Evolutionary conservation across 2,888 invertebrate genomes (phyloP), one percentile per base, ranked within the genome.

Genomic region (Drosophila buzzatii): DNA sequence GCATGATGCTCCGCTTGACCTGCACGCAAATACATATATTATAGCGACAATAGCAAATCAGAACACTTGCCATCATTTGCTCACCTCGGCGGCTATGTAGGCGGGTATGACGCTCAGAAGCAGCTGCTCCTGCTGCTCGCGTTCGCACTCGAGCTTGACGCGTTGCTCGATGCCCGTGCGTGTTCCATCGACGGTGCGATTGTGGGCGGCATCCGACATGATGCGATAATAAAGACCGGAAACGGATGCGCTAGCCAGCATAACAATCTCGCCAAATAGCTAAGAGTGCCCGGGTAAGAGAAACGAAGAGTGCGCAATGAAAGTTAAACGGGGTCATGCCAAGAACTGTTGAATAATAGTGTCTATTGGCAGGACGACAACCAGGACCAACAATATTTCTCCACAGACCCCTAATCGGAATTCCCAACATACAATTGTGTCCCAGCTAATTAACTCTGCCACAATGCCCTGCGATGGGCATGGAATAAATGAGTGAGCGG

Each of bases 51-150:
- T 35, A 2, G 51, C 18, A 33, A 51, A 33, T 51, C 49, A 35
- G 33, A 20, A 4, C 33, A 51, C 7, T 23, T 35, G 20, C 5
- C 16, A 6, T 7, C 9, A 16, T 7, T 27, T 14, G 51, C 80
- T 72, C 91, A 97, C 98, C 96, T 98, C 98, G 35, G 97, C 98
- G 16, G 98, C 98, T 75, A 98, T 97, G 91, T 98, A 98, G 16
- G 98, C 98, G 0, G 98, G 98, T 89, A 99, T 98, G 56, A 99
- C 98, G 85, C 98, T 98, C 23, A 98, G 95, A 68, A 99, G 93
- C 71, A 98, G 94, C 90, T 98, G 96, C 92, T 98, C 98, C 93
- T 98, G 98, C 90, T 98, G 98, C 89, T 98, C 98, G 82, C 97
- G 95, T 93, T 98, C 98, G 90, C 97, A 97, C 93, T 98, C 98